Base-by-base conservation (phyloP, 2,888 invertebrate genomes). In the Zhuqinia jingwanae region DNA sequence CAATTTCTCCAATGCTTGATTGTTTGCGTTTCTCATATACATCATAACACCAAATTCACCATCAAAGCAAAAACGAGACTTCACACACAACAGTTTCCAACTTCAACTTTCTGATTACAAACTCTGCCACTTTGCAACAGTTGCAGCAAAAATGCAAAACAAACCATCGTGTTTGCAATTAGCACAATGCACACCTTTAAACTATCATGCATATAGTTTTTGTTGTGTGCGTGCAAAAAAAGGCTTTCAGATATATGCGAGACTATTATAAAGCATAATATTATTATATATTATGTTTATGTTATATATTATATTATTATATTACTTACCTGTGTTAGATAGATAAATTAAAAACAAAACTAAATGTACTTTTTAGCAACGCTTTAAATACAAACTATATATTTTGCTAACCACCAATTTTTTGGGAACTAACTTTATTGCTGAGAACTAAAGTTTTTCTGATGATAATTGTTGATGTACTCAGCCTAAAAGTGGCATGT, bases 401-500 rank as follows among this genome's bases (percentile, higher is more conserved):
- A 47, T 50, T 47, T 11, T 25, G 25, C 15, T 58, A 25, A 70
- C 13, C 47, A 70, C 70, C 70, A 70, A 70, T 68, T 68, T 42
- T 70, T n/a, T n/a, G n/a, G n/a, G n/a, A n/a, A n/a, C n/a, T 50
- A 58, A 13, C 3, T 36, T 56, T 53, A 75, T 36, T 25, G 56
- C 30, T 75, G 56, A 75, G 17, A 75, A 75, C 56, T 75, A 75
- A 75, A 53, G 27, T 65, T 60, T 60, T 1, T 73, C 17, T 73
- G 36, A 75, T 53, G 75, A 75, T 73, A 56, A 75, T 75, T 56
- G 30, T 17, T 75, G 56, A 30, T 30, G 30, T 75, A 75, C 75
- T 75, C 53, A 56, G 75, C 75, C 75, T 75, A n/a, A 76, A 83
- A 75, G 53, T 76, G 47, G 76, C 75, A 68, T 84, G 84, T 77